Percentiles rank a stretch among this genome's conserved stretches.
Evolutionary conservation across 2,797 vertebrate genomes (phyloP).

Genomic region (Gymnoscopelus braueri): DNA sequence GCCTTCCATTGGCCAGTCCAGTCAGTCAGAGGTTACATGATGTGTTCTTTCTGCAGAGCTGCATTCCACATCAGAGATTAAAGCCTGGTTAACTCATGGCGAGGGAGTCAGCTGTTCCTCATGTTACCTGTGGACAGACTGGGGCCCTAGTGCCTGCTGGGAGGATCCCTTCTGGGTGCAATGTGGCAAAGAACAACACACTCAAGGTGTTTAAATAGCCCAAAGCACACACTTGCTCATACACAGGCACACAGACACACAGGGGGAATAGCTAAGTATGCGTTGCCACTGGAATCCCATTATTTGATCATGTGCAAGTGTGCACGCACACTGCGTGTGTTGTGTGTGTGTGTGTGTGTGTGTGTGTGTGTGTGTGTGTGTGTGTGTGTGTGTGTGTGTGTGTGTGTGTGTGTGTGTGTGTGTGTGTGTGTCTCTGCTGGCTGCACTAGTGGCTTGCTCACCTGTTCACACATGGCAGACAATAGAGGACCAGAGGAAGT

Average conservation of each 20-base stretch:
- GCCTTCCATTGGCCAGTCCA: constrained; percentile 28
- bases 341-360: constrained; percentile 43
- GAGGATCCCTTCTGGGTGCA: constrained; percentile 50
- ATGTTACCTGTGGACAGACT: constrained; percentile 37
- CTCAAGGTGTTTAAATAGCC: constrained; percentile 67
- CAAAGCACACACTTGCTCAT: constrained; percentile 21
- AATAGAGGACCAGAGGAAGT: constrained; percentile 53
- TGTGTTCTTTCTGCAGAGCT: constrained; percentile 16
- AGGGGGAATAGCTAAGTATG: constrained; percentile 34
- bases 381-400: constrained; percentile 47
- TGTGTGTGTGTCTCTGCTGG: constrained; percentile 32
- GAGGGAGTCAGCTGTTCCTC: constrained; percentile 66
- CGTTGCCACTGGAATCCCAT: constrained; percentile 35
- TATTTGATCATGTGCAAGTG: constrained; percentile 23
- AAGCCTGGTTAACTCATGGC: constrained; percentile 67
- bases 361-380: constrained; percentile 51
- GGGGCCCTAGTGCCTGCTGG: constrained; percentile 42
- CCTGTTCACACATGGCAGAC: constrained; percentile 74
- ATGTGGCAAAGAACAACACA: constrained; percentile 55
- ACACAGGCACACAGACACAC: neutral
- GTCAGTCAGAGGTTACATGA: too few species aligned
- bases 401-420: constrained; percentile 29
- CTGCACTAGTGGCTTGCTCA: constrained; percentile 66
- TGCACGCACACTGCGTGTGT: constrained; percentile 34
- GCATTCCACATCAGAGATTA: constrained; percentile 58